Percentiles rank a stretch among this genome's conserved stretches.
phyloP scores from a whole-genome alignment of 2,113 vertebrate genomes.

The Piprites chloris region DNA sequence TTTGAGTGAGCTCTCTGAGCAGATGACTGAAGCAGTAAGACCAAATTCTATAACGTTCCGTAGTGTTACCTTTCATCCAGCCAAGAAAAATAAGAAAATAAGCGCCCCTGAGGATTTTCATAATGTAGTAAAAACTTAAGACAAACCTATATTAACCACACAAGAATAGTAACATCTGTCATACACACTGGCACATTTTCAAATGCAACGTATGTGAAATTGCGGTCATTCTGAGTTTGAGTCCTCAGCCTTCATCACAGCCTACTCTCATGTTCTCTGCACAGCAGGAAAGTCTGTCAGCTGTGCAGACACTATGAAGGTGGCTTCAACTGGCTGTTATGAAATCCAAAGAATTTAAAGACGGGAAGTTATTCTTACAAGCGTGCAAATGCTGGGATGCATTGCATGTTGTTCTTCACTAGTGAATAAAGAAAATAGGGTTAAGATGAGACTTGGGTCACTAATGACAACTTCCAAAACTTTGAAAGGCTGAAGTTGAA shows the following conservation, averaged over 20 bases:
- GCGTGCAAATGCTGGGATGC: background rate
- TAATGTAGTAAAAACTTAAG: background rate
- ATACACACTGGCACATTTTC: background rate
- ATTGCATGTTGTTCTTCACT: background rate
- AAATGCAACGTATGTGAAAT: background rate
- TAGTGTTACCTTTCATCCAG: background rate
- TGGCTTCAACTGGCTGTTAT: background rate
- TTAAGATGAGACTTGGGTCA: background rate
- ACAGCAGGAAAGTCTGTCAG: background rate
- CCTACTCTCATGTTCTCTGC: background rate
- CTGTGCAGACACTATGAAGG: background rate
- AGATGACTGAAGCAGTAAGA: background rate
- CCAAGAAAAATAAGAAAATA: slow-evolving; percentile 44
- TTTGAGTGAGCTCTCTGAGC: background rate
- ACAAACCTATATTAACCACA: background rate
- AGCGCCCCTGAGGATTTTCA: background rate
- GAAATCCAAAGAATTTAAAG: background rate
- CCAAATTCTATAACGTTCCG: background rate
- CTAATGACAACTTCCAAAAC: background rate
- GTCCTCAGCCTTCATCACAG: background rate
- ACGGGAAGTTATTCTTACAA: background rate
- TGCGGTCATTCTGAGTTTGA: background rate
- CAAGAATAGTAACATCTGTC: slow-evolving; percentile 13
- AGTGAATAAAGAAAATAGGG: background rate
- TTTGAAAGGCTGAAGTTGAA: background rate